These are phyloP conservation scores for Amazona vittata DNA, from an alignment of 2,113 vertebrate genomes.

Conservation along the genomic window DNA sequence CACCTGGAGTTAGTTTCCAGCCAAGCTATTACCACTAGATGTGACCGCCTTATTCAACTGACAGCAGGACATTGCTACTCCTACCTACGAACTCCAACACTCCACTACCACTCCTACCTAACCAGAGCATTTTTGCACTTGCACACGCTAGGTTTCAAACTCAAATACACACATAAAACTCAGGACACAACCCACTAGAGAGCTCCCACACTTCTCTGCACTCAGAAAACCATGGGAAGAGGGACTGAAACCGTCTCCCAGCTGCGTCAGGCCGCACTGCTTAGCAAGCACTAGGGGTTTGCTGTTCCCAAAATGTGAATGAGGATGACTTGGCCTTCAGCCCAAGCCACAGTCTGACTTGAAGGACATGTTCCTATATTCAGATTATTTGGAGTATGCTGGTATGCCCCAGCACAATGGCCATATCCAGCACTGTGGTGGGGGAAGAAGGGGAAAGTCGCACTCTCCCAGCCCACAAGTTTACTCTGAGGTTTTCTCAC, in stretches of 20 bases:
- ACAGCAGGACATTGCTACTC: neutral
- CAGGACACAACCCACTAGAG: neutral
- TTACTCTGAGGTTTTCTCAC: neutral
- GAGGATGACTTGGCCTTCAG: neutral
- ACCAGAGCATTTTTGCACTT: neutral
- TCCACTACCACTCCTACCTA: neutral
- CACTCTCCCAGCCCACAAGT: neutral
- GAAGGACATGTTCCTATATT: neutral
- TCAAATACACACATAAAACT: neutral
- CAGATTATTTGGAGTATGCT: neutral
- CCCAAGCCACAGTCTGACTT: neutral
- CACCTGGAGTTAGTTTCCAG: neutral
- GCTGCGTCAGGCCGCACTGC: neutral
- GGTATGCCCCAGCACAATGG: neutral
- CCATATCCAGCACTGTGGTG: fast-evolving
- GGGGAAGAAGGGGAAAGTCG: neutral
- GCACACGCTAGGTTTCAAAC: neutral
- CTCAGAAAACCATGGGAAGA: fast-evolving
- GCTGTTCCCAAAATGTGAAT: neutral
- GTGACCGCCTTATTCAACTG: neutral
- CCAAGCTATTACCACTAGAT: neutral
- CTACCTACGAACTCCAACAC: fast-evolving
- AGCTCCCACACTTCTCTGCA: fast-evolving
- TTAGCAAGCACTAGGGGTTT: neutral
- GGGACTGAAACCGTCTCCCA: neutral